These are phyloP conservation scores for Alviniconcha strummeri DNA, from an alignment of 2,888 invertebrate species.

Conservation along the genomic window DNA sequence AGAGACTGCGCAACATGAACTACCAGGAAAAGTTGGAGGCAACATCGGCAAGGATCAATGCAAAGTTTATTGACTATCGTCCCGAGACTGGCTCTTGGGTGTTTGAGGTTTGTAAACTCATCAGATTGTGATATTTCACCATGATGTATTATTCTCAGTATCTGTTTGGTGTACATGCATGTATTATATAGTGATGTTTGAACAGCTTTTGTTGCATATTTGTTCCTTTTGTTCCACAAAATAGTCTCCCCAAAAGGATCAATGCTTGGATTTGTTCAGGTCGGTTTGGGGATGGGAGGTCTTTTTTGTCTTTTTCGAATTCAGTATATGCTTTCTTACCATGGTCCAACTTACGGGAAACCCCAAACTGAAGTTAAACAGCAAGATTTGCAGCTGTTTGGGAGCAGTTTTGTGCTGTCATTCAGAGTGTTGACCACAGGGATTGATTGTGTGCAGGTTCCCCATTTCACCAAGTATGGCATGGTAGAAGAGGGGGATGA, in stretches of 20 bases:
- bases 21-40: slow-evolving; percentile 90
- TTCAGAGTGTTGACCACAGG: background rate
- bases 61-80: slow-evolving; percentile 94
- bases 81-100: slow-evolving; percentile 98
- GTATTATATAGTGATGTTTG: too few species aligned
- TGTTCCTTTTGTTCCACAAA: too few species aligned
- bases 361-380: too few species aligned
- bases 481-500: slow-evolving; percentile 94
- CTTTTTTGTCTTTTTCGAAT: too few species aligned
- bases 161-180: slow-evolving; percentile 9
- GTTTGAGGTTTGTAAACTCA: slow-evolving; percentile 81
- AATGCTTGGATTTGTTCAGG: too few species aligned
- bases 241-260: too few species aligned
- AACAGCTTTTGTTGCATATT: too few species aligned
- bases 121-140: background rate
- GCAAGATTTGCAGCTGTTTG: too few species aligned
- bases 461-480: slow-evolving; percentile 96
- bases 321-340: too few species aligned
- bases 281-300: too few species aligned
- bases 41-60: slow-evolving; percentile 89
- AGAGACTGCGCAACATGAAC: slow-evolving; percentile 85
- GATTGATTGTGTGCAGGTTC: slow-evolving; percentile 78
- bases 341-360: too few species aligned
- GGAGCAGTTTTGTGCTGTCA: too few species aligned
- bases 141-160: background rate